Evolutionary conservation across 2,888 invertebrate species (phyloP).

Genomic region (Coleophora flavipennella): DNA sequence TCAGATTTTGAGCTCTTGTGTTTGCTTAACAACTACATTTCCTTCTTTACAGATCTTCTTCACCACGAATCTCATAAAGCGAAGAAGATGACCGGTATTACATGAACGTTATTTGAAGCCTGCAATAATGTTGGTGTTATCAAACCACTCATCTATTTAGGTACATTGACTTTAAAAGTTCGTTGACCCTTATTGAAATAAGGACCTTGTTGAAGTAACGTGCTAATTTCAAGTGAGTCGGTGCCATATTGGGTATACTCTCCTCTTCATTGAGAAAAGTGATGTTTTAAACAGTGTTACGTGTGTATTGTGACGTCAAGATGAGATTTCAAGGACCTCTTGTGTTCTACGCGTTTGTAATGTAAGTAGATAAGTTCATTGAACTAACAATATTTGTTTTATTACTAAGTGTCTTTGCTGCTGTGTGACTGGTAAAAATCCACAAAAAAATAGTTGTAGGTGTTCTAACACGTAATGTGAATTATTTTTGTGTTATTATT

Average conservation of each 20-base stretch:
- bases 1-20: too few species aligned
- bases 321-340: slow-evolving; percentile 40
- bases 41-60: slow-evolving; percentile 34
- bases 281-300: slow-evolving; percentile 34
- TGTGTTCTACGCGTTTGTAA: slow-evolving; percentile 40
- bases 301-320: slow-evolving; percentile 30
- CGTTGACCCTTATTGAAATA: slow-evolving; percentile 23
- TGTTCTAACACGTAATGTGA: too few species aligned
- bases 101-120: slow-evolving; percentile 29
- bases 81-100: slow-evolving; percentile 40
- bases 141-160: slow-evolving; percentile 10
- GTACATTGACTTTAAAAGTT: slow-evolving; percentile 16
- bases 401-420: too few species aligned
- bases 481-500: too few species aligned
- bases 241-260: slow-evolving; percentile 22
- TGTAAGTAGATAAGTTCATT: slow-evolving; percentile 40
- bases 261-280: slow-evolving; percentile 28
- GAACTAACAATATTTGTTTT: too few species aligned
- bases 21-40: too few species aligned
- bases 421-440: too few species aligned
- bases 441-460: too few species aligned
- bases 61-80: slow-evolving; percentile 3
- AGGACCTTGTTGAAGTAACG: too few species aligned
- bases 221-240: slow-evolving; percentile 22
- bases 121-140: slow-evolving; percentile 15